phyloP scores from a whole-genome alignment of 1,140 invertebrate species.

The Archegozetes longisetosus region DNA sequence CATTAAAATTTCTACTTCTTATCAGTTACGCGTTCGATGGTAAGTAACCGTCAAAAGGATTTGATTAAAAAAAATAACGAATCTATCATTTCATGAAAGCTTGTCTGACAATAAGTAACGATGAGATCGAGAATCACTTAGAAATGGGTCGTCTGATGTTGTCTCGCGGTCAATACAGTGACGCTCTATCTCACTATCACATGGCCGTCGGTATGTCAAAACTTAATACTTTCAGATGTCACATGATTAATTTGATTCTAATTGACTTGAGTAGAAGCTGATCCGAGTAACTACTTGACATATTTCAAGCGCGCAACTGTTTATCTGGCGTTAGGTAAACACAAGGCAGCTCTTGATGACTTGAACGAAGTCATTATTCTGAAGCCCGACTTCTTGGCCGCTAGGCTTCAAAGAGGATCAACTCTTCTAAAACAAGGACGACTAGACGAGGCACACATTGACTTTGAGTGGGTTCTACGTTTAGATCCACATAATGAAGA shows the following conservation, averaged over 20 bases:
- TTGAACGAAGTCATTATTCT: conserved; percentile 78
- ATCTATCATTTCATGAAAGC: background rate
- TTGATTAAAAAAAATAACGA: background rate
- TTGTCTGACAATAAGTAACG: background rate
- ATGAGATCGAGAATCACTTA: conserved; percentile 76
- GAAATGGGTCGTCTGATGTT: conserved; percentile 80
- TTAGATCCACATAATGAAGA: conserved; percentile 59
- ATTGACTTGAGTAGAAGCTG: conserved; percentile 54
- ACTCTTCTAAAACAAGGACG: conserved; percentile 77
- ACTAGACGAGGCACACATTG: conserved; percentile 58
- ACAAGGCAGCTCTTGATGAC: conserved; percentile 83
- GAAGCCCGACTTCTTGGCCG: conserved; percentile 84
- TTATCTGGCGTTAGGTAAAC: conserved; percentile 86
- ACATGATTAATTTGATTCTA: conserved; percentile 1
- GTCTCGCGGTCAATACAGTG: conserved; percentile 75
- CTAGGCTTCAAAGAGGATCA: conserved; percentile 65
- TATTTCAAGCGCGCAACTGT: conserved; percentile 90
- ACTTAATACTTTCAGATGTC: conserved; percentile 10
- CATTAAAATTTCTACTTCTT: background rate
- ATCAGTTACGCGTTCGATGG: background rate
- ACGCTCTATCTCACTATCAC: conserved; percentile 95
- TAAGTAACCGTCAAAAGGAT: background rate
- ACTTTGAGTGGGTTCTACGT: conserved; percentile 57
- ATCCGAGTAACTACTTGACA: conserved; percentile 87
- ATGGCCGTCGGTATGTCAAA: conserved; percentile 75